Conservation (phyloP, 2,797 vertebrate genomes). For the Lepilemur ruficaudatus region DNA sequence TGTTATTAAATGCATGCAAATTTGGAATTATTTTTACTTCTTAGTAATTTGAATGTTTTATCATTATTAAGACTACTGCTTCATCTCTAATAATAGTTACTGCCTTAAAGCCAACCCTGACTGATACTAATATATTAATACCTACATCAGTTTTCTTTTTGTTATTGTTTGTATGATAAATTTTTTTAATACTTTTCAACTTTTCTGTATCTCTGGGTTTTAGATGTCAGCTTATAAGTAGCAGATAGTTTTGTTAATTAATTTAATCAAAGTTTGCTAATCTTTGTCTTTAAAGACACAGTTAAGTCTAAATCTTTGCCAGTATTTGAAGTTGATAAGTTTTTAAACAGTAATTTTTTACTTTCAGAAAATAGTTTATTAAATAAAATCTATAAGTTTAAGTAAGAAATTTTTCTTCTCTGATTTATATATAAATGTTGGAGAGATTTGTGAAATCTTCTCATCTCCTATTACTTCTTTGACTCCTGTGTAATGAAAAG, state of each 20-base stretch:
- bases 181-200: background rate
- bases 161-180: background rate
- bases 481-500: background rate
- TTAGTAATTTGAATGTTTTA: background rate
- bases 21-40: background rate
- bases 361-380: constrained; percentile 24
- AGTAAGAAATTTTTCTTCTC: constrained; percentile 33
- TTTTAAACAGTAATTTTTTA: constrained; percentile 23
- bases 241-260: constrained; percentile 38
- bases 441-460: constrained; percentile 52
- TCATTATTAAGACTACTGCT: background rate
- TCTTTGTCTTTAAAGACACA: constrained; percentile 42
- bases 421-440: background rate
- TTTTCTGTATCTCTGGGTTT: background rate
- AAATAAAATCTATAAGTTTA: background rate
- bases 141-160: background rate
- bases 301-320: background rate
- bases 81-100: background rate
- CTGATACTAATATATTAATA: background rate
- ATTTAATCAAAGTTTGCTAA: background rate
- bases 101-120: background rate
- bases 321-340: background rate
- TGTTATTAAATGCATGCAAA: background rate
- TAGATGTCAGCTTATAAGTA: background rate
- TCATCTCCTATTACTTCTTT: constrained; percentile 53